phyloP scores from a whole-genome alignment of 1,140 invertebrate species.

The Trichoplusia ni region DNA sequence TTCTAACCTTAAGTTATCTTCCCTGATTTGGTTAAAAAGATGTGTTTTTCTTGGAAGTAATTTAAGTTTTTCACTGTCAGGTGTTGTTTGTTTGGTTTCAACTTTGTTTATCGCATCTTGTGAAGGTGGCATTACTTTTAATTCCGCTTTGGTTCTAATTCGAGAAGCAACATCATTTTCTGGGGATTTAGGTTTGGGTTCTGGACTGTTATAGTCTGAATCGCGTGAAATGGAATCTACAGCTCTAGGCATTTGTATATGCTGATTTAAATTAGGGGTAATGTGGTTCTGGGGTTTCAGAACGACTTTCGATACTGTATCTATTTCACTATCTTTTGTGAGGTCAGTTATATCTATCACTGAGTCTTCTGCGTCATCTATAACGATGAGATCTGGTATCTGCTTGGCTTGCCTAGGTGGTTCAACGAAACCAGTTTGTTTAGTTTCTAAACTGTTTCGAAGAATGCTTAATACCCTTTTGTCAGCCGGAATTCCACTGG shows the following conservation, averaged over 20 bases:
- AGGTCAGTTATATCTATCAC: slow-evolving; percentile 75
- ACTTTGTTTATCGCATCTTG: slow-evolving; percentile 57
- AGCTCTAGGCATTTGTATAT: slow-evolving; percentile 86
- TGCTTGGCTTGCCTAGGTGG: slow-evolving; percentile 68
- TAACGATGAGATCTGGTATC: slow-evolving; percentile 76
- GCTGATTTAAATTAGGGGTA: slow-evolving; percentile 78
- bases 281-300: slow-evolving; percentile 80
- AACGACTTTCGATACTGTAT: slow-evolving; percentile 49
- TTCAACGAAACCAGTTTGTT: slow-evolving; percentile 82
- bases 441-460: slow-evolving; percentile 86
- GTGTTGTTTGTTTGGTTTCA: slow-evolving; percentile 42
- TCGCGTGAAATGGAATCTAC: slow-evolving; percentile 78
- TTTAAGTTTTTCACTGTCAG: slow-evolving; percentile 56
- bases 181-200: slow-evolving; percentile 63
- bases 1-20: slow-evolving; percentile 74
- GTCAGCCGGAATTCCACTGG: slow-evolving; percentile 81
- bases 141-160: slow-evolving; percentile 91
- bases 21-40: slow-evolving; percentile 75
- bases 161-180: slow-evolving; percentile 84
- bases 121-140: slow-evolving; percentile 84
- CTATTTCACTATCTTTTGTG: slow-evolving; percentile 64
- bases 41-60: slow-evolving; percentile 73
- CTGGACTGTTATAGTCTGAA: slow-evolving; percentile 56
- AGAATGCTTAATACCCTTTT: slow-evolving; percentile 86
- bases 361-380: slow-evolving; percentile 75